Evolutionary conservation across 1,140 invertebrate genomes (phyloP).

Genomic region (Drosophila neocordata): DNA sequence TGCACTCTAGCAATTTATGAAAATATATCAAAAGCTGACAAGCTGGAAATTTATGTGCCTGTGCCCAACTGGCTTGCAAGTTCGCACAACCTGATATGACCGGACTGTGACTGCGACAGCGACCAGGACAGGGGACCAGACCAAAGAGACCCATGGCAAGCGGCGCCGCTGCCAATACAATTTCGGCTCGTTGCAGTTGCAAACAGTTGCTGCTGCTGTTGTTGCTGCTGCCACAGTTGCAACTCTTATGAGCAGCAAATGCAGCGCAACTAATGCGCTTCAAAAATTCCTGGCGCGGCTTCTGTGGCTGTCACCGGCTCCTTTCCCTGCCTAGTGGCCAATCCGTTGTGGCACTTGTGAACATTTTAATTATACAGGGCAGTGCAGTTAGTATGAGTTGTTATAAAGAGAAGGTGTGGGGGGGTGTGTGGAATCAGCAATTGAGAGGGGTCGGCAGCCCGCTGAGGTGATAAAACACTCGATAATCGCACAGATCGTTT

Average conservation of each 20-base stretch:
- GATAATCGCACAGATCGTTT: conserved; percentile 81
- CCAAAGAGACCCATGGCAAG: conserved; percentile 17
- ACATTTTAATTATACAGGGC: conserved; percentile 78
- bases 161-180: conserved; percentile 59
- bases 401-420: neutral
- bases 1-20: conserved; percentile 81
- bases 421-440: neutral
- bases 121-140: neutral
- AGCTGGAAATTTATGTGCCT: conserved; percentile 79
- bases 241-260: conserved; percentile 76
- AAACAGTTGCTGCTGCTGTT: conserved; percentile 19
- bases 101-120: conserved; percentile 33
- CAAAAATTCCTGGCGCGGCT: conserved; percentile 66
- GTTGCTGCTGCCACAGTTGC: conserved; percentile 49
- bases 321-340: conserved; percentile 35
- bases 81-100: conserved; percentile 58
- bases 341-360: conserved; percentile 79
- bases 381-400: neutral
- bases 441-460: conserved; percentile 12
- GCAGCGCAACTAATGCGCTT: conserved; percentile 78
- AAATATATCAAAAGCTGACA: conserved; percentile 82
- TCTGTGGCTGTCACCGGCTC: conserved; percentile 58
- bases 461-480: conserved; percentile 80
- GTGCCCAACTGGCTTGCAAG: conserved; percentile 49
- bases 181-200: conserved; percentile 50